Evolutionary conservation across 2,113 vertebrate species (phyloP).

Genomic region (Emydura subglobosa): DNA sequence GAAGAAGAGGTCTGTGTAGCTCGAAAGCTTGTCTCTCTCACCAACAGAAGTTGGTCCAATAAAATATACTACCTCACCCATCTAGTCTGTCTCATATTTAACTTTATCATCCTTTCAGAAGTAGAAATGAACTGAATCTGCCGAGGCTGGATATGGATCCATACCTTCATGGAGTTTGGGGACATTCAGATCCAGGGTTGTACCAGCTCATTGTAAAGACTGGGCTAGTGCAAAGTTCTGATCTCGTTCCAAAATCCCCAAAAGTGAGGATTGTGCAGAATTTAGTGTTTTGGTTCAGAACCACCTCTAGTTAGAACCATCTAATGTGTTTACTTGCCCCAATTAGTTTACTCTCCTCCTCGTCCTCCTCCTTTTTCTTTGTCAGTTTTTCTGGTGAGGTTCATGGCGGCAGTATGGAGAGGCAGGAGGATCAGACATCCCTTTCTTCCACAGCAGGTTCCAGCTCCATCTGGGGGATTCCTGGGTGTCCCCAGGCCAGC

Average conservation of each 20-base stretch:
- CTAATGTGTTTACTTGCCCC: neutral
- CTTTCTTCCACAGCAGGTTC: no score
- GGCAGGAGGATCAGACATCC: no score
- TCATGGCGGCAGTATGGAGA: no score
- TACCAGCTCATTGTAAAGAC: neutral
- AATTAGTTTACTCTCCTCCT: neutral
- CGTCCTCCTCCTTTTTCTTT: no score
- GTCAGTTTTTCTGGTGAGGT: no score
- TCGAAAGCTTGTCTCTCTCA: neutral
- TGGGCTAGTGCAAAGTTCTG: neutral
- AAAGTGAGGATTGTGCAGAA: neutral
- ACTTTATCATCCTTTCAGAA: neutral
- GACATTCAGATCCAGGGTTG: neutral
- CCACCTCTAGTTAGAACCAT: neutral
- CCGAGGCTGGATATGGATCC: neutral
- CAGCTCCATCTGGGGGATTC: no score
- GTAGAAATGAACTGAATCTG: neutral
- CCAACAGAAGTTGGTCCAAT: neutral
- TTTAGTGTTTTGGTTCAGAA: conserved; percentile 21
- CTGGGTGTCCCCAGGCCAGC: no score
- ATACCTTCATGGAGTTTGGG: neutral
- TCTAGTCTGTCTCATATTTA: neutral
- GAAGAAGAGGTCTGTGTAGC: neutral
- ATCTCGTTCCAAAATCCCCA: neutral
- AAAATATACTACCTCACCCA: neutral